Evolutionary conservation across 2,888 invertebrate genomes (phyloP).

Genomic region (Acronicta alni): DNA sequence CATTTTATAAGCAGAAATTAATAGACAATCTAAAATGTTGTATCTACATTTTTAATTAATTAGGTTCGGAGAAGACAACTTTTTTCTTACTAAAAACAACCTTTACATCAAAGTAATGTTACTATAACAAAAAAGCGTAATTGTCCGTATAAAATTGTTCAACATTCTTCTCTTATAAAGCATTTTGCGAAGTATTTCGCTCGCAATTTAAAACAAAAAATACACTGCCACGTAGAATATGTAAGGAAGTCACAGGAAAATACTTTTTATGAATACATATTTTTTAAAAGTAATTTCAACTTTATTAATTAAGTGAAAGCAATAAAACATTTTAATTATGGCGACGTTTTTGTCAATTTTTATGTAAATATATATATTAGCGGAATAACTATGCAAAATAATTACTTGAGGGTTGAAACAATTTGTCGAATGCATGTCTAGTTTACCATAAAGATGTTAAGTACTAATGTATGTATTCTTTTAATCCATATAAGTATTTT

Average conservation of each 20-base stretch:
- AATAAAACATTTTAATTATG: conserved; percentile 33
- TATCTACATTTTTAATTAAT: not conserved
- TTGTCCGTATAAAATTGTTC: conserved; percentile 39
- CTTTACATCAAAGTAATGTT: conserved; percentile 21
- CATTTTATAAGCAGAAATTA: conserved; percentile 6
- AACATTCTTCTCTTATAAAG: conserved; percentile 43
- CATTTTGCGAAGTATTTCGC: conserved; percentile 49
- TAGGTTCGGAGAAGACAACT: conserved; percentile 3
- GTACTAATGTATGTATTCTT: conserved; percentile 8
- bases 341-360: conserved; percentile 28
- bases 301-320: conserved; percentile 37
- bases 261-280: conserved; percentile 36
- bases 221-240: conserved; percentile 33
- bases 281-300: conserved; percentile 34
- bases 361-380: conserved; percentile 6
- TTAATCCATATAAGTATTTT: conserved; percentile 15
- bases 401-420: conserved; percentile 1
- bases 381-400: conserved; percentile 11
- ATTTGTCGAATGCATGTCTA: conserved; percentile 12
- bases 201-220: conserved; percentile 44
- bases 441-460: conserved; percentile 19
- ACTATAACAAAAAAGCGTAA: conserved; percentile 37
- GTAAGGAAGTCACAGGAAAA: conserved; percentile 38
- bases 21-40: not conserved
- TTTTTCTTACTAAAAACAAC: conserved; percentile 12